Base-by-base conservation (phyloP, 1,140 invertebrate species). In the Bombus pascuorum region DNA sequence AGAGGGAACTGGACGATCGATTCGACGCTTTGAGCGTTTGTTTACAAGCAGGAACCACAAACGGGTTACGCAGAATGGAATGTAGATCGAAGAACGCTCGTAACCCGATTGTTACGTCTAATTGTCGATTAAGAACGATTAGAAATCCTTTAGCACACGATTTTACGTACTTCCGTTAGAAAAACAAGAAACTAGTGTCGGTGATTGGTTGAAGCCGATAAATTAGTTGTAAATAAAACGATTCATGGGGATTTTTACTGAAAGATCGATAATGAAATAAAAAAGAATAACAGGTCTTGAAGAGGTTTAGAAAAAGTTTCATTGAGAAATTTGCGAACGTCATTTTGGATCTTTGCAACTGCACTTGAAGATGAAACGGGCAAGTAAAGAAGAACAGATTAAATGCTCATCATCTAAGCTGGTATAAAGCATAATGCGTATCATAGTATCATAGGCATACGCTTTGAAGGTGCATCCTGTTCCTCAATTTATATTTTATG, bases 91-190 rank as follows among this genome's bases (percentile, higher is more conserved):
- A 81, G 74, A 89, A 83, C 59, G 72, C 80, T 62, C 80, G 81
- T 81, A 83, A 59, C 22, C 71, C 82, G 92, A 92, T 86, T 88
- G 92, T 85, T 87, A 83, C 62, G 73, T 89, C 90, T 92, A 92
- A 93, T 93, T 91, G 88, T 91, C 91, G 91, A 92, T 92, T 92
- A 92, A 90, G 89, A 88, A 88, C 83, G 91, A 92, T 93, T 93
- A 92, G 90, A 89, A 88, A 91, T 85, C 65, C 87, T 90, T 85
- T 76, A 62, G 70, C 73, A 74, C 90, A 28, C 83, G 57, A 28
- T 47, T 28, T 13, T 9, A 12, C 5, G 53, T 25, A 13, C 28
- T 59, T 59, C 9, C 4, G 18, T 34, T 34, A 32, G n/a, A 9
- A 25, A 28, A 28, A 10, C 4, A 0, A 15, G 12, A 15, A 6